Conservation (phyloP, 2,888 invertebrate species). For the Spicauda simplicius region DNA sequence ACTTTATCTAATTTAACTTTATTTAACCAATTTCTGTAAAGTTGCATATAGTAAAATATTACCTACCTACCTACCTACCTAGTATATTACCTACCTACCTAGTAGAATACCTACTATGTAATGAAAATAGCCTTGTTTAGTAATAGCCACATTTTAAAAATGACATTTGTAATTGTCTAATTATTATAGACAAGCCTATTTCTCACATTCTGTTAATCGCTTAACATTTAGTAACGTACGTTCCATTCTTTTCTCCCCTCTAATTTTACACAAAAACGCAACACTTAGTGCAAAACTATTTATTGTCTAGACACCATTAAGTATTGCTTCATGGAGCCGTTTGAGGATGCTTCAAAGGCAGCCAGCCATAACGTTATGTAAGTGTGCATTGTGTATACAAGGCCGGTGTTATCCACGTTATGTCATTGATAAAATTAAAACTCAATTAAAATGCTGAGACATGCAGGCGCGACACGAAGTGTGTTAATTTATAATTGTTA, state of each 20-base stretch:
- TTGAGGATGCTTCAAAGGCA: slow-evolving; percentile 44
- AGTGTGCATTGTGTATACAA: slow-evolving; percentile 61
- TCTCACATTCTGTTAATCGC: too few species aligned
- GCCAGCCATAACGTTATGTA: slow-evolving; percentile 53
- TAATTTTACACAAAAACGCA: slow-evolving; percentile 4
- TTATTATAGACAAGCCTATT: too few species aligned
- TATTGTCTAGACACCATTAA: slow-evolving; percentile 42
- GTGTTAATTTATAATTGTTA: not conserved
- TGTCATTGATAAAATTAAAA: slow-evolving; percentile 61
- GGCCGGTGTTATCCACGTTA: slow-evolving; percentile 54
- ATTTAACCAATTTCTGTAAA: too few species aligned
- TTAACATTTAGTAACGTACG: not conserved
- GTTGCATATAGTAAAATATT: too few species aligned
- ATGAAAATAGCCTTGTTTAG: too few species aligned
- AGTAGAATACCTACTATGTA: too few species aligned
- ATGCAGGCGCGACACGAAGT: slow-evolving; percentile 5
- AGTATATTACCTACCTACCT: too few species aligned
- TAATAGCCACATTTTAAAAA: too few species aligned
- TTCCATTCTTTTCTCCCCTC: not conserved
- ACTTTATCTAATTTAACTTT: too few species aligned
- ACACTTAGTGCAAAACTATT: slow-evolving; percentile 16
- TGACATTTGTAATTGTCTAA: too few species aligned
- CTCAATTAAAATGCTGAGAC: slow-evolving; percentile 46
- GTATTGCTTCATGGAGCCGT: slow-evolving; percentile 39
- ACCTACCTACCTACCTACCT: too few species aligned